These are phyloP conservation scores for Pristionchus japonicus DNA, from an alignment of 2,888 invertebrate species.

Conservation along the genomic window DNA sequence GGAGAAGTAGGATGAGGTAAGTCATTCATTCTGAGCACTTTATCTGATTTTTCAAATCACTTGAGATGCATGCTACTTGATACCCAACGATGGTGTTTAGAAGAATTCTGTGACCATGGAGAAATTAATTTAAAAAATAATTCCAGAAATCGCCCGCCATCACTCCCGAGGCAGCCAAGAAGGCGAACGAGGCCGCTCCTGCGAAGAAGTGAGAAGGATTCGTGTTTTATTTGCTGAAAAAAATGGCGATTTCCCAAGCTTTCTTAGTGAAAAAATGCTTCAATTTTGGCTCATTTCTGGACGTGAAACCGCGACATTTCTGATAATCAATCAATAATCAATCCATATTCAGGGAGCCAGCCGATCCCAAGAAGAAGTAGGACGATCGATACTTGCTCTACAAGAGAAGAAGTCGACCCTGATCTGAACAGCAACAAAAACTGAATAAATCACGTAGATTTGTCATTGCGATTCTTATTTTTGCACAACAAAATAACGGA, in stretches of 20 bases:
- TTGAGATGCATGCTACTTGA: too few relatives aligned
- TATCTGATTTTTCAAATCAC: too few relatives aligned
- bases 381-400: background rate
- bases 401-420: background rate
- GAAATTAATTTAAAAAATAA: background rate
- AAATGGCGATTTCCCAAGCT: too few relatives aligned
- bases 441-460: background rate
- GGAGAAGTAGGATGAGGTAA: background rate
- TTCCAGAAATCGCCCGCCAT: background rate
- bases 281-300: too few relatives aligned
- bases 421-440: background rate
- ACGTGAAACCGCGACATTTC: too few relatives aligned
- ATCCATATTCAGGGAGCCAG: background rate
- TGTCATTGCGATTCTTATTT: background rate
- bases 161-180: background rate
- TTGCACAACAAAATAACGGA: background rate
- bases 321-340: background rate
- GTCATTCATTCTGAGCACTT: too few relatives aligned
- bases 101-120: background rate
- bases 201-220: background rate
- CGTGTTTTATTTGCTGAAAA: too few relatives aligned
- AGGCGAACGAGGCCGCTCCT: background rate
- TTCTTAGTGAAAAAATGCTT: too few relatives aligned
- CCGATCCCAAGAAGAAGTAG: background rate
- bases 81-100: too few relatives aligned